phyloP scores from a whole-genome alignment of 2,888 invertebrate species.

The Cephus pygmeus region DNA sequence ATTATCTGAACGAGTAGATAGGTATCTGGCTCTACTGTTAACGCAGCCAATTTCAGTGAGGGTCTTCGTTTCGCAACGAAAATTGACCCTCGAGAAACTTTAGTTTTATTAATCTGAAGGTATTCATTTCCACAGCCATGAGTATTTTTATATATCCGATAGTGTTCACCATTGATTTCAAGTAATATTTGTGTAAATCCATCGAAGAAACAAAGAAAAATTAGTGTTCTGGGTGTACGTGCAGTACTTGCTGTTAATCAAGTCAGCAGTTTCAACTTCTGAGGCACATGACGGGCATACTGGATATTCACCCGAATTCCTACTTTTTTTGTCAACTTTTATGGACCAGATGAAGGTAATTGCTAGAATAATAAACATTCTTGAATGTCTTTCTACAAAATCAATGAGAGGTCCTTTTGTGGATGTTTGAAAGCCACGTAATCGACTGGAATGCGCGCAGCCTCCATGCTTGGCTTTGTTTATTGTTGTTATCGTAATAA shows the following conservation, averaged over 20 bases:
- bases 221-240: slow-evolving; percentile 12
- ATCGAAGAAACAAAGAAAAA: background rate
- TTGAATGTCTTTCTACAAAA: slow-evolving; percentile 5
- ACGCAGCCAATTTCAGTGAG: slow-evolving; percentile 27
- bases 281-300: slow-evolving; percentile 42
- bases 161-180: background rate
- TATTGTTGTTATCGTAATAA: slow-evolving; percentile 37
- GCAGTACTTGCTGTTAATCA: slow-evolving; percentile 9
- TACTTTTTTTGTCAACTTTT: slow-evolving; percentile 28
- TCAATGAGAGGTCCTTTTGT: slow-evolving; percentile 9
- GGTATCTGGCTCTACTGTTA: slow-evolving; percentile 17
- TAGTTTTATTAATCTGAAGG: slow-evolving; percentile 20
- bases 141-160: slow-evolving; percentile 4
- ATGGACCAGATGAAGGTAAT: slow-evolving; percentile 45
- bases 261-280: slow-evolving; percentile 17
- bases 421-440: slow-evolving; percentile 32
- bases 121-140: slow-evolving; percentile 7
- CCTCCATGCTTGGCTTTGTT: slow-evolving; percentile 39
- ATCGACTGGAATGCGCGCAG: slow-evolving; percentile 29
- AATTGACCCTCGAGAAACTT: slow-evolving; percentile 28
- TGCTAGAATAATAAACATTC: background rate
- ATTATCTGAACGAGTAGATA: slow-evolving; percentile 10
- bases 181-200: background rate
- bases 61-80: slow-evolving; percentile 27
- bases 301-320: slow-evolving; percentile 24